A percentile compares a stretch with the other conserved stretches of the same genome.
Conservation (phyloP, 2,888 invertebrate species). For the Alitta virens region DNA sequence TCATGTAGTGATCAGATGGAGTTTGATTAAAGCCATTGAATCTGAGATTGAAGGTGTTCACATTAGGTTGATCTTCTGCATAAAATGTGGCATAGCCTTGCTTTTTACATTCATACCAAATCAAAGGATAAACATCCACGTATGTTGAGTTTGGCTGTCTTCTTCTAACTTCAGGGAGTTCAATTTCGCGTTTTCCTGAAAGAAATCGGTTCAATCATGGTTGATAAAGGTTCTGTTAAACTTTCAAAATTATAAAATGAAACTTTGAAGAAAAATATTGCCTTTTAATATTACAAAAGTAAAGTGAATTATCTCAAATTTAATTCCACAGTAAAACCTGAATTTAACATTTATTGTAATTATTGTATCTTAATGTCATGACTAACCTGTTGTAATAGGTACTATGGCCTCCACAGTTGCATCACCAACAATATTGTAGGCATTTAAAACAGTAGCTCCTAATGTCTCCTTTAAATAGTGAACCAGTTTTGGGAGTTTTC, state of each 20-base stretch:
- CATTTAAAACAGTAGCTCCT: conserved; percentile 40
- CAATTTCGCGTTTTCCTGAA: conserved; percentile 24
- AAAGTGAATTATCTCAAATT: too few species aligned
- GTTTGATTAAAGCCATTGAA: conserved; percentile 46
- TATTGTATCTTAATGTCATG: too few species aligned
- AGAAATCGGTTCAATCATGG: too few species aligned
- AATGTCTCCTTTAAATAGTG: conserved; percentile 36
- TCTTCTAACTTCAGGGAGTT: conserved; percentile 21
- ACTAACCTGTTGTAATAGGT: conserved; percentile 49
- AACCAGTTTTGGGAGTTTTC: conserved; percentile 44
- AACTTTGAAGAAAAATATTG: too few species aligned
- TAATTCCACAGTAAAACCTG: too few species aligned
- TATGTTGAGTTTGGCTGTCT: conserved; percentile 20
- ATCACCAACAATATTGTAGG: conserved; percentile 52
- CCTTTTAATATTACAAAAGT: too few species aligned
- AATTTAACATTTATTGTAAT: too few species aligned
- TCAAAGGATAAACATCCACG: conserved; percentile 41
- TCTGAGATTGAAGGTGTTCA: conserved; percentile 46
- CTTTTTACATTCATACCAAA: conserved; percentile 46
- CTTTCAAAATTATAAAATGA: too few species aligned
- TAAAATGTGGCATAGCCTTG: conserved; percentile 49
- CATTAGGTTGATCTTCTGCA: conserved; percentile 48
- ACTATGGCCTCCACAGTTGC: conserved; percentile 45
- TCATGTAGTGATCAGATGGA: conserved; percentile 54
- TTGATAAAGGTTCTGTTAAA: too few species aligned